These are phyloP conservation scores for Nemopilema nomurai DNA, from an alignment of 30 jellyfish, hydroid and myxozoan genomes.

Conservation along the genomic window DNA sequence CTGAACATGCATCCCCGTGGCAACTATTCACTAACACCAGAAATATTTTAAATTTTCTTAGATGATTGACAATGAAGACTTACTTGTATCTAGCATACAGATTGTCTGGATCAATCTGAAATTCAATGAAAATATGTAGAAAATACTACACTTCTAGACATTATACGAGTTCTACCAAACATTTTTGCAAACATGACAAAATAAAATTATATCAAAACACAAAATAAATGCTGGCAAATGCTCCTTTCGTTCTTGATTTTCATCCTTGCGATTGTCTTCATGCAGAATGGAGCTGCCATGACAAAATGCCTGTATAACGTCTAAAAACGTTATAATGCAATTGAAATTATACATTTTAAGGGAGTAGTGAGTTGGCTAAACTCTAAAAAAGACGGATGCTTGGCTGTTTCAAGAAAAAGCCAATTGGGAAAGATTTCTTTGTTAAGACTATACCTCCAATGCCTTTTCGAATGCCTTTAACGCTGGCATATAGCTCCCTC, in stretches of 20 bases:
- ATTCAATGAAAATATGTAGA: background rate
- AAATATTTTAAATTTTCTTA: background rate
- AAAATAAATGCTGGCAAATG: no score
- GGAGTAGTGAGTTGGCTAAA: background rate
- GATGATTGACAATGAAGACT: conserved; percentile 5
- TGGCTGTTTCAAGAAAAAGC: background rate
- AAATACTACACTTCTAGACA: no score
- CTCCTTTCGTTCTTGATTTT: no score
- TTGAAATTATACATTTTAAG: background rate
- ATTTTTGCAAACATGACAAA: no score
- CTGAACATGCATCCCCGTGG: no score
- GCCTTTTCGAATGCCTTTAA: conserved; percentile 80
- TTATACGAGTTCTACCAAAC: no score
- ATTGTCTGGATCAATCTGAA: conserved; percentile 70
- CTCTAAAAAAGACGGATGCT: no score
- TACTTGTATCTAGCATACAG: conserved; percentile 77
- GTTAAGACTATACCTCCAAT: conserved; percentile 59
- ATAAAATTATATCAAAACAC: no score
- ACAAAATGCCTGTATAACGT: no score
- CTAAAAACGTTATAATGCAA: background rate
- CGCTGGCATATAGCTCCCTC: conserved; percentile 93
- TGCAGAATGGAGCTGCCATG: no score
- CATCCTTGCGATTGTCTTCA: no score
- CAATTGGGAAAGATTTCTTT: background rate
- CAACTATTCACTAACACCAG: no score